Evolutionary conservation across 2,888 invertebrate species (phyloP).

Genomic region (Andrena trimmerana): DNA sequence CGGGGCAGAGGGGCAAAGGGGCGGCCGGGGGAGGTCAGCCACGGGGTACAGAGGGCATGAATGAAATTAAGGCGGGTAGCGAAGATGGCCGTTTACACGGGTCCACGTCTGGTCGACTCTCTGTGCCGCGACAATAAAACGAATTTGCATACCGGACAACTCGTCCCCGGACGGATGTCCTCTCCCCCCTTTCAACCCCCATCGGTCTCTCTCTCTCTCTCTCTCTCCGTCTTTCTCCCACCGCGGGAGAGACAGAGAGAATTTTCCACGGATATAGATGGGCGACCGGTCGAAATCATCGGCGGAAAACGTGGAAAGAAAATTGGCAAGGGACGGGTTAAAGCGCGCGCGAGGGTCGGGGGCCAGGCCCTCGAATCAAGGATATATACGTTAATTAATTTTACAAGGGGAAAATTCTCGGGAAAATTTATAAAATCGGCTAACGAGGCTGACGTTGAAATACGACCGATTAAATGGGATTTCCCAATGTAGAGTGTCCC

Average conservation of each 20-base stretch:
- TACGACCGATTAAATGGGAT: constrained; percentile 56
- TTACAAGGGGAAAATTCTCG: constrained; percentile 36
- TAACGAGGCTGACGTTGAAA: constrained; percentile 44
- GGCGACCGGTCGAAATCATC: constrained; percentile 75
- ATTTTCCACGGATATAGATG: constrained; percentile 75
- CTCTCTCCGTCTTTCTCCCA: not conserved
- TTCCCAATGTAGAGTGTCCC: constrained; percentile 24
- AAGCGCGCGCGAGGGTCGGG: not conserved
- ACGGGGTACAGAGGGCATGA: constrained; percentile 73
- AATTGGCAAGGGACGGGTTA: constrained; percentile 55
- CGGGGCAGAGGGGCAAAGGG: constrained; percentile 64
- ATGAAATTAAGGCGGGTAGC: constrained; percentile 82
- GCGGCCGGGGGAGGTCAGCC: constrained; percentile 35
- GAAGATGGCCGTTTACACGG: constrained; percentile 82
- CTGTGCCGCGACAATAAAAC: constrained; percentile 81
- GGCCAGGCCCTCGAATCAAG: constrained; percentile 3
- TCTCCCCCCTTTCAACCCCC: constrained; percentile 9
- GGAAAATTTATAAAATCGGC: constrained; percentile 55
- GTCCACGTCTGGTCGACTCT: constrained; percentile 74
- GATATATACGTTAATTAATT: constrained; percentile 52
- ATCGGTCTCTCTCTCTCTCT: not conserved
- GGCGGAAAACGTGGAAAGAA: constrained; percentile 62
- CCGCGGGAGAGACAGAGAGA: constrained; percentile 56
- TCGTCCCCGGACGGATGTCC: constrained; percentile 74
- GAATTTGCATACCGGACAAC: constrained; percentile 84